phyloP scores from a whole-genome alignment of 2,888 invertebrate genomes.

The Andrena flavipes region DNA sequence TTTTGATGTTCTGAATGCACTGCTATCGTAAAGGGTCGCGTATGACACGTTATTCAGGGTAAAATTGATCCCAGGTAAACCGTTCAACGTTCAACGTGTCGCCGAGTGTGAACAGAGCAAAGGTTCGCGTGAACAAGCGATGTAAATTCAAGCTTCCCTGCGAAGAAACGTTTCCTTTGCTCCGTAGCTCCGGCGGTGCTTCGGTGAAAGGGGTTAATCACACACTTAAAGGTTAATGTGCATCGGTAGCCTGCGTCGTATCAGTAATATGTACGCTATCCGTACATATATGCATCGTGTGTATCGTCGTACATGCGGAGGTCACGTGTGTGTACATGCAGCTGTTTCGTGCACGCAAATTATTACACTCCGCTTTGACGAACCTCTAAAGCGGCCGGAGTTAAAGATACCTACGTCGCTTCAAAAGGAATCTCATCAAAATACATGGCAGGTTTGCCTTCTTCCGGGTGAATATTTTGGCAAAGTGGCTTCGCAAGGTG shows the following conservation, averaged over 20 bases:
- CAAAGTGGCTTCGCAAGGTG: background rate
- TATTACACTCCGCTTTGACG: conserved; percentile 60
- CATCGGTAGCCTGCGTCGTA: conserved; percentile 23
- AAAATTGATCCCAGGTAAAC: background rate
- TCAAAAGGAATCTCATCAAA: conserved; percentile 40
- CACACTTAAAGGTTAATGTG: conserved; percentile 39
- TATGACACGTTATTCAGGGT: background rate
- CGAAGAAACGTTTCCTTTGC: conserved; percentile 16
- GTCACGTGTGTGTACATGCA: conserved; percentile 32
- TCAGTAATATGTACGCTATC: conserved; percentile 31
- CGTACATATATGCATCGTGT: conserved; percentile 11
- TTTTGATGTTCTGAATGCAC: too few relatives aligned
- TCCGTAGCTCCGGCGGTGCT: background rate
- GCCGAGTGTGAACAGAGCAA: background rate
- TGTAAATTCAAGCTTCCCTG: background rate
- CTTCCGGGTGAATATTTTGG: background rate
- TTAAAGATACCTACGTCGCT: conserved; percentile 13
- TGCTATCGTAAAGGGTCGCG: too few relatives aligned
- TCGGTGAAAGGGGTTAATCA: conserved; percentile 49
- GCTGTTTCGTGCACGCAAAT: conserved; percentile 57
- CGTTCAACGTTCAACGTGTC: background rate
- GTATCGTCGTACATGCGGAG: conserved; percentile 11
- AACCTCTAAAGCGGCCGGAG: background rate
- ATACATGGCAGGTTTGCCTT: background rate
- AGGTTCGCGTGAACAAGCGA: conserved; percentile 8